Evolutionary conservation across 2,113 vertebrate species (phyloP).

Genomic region (Coptodon rendalli): DNA sequence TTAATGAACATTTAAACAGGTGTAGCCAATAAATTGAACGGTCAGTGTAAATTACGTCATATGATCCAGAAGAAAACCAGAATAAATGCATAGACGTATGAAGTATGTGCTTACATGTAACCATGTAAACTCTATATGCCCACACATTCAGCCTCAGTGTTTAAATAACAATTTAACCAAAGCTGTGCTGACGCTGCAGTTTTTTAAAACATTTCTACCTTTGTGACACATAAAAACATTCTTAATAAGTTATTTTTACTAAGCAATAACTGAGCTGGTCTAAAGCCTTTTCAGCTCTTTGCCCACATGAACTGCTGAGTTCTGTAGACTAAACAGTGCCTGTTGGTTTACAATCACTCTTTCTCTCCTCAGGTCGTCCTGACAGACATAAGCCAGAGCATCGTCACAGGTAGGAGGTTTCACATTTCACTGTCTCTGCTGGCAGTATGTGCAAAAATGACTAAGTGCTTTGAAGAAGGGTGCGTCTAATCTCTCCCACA

Average conservation of each 20-base stretch:
- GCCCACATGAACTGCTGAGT: not conserved
- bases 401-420: constrained; percentile 48
- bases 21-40: not conserved
- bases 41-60: not conserved
- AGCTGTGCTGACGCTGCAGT: not conserved
- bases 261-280: not conserved
- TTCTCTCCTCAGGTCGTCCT: constrained; percentile 41
- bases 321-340: not conserved
- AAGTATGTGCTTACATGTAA: fast-evolving
- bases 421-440: not conserved
- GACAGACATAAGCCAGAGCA: constrained; percentile 57
- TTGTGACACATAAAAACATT: not conserved
- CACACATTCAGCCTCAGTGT: not conserved
- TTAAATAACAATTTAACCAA: not conserved
- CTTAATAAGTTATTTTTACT: not conserved
- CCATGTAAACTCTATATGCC: not conserved
- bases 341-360: not conserved
- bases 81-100: not conserved
- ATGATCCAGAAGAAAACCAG: not conserved
- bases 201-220: not conserved
- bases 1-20: not conserved
- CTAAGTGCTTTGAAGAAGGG: not conserved
- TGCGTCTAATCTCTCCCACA: not conserved
- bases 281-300: not conserved
- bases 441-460: not conserved